Evolutionary conservation across 2,797 vertebrate genomes (phyloP).

Genomic region (Pangasius larnaudii): DNA sequence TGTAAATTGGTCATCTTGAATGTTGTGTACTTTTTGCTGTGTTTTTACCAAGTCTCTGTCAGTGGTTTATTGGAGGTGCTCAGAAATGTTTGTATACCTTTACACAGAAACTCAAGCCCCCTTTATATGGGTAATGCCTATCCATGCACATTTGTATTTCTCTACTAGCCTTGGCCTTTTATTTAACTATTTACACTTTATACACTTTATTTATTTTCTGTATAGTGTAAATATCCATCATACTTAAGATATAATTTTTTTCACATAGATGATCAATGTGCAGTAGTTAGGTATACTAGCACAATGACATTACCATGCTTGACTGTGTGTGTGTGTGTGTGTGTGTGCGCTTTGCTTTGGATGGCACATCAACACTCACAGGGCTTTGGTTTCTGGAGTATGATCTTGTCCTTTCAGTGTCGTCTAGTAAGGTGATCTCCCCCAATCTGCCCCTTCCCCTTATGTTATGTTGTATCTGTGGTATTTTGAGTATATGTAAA

Average conservation of each 20-base stretch:
- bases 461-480: constrained; percentile 67
- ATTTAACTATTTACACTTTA: not conserved
- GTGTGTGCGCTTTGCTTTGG: not conserved
- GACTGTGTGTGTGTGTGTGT: not conserved
- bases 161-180: not conserved
- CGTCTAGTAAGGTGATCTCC: constrained; percentile 73
- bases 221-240: not conserved
- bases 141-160: constrained; percentile 30
- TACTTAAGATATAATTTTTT: not conserved
- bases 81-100: constrained; percentile 73
- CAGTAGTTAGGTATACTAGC: not conserved
- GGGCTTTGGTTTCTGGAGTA: constrained; percentile 74
- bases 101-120: constrained; percentile 74
- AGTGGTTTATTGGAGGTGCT: constrained; percentile 77
- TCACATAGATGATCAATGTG: not conserved
- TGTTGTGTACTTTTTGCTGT: constrained; percentile 80
- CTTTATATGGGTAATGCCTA: constrained; percentile 55
- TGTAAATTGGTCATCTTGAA: constrained; percentile 81
- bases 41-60: constrained; percentile 78
- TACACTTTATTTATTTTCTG: not conserved
- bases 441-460: constrained; percentile 69
- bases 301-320: not conserved
- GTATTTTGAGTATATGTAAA: constrained; percentile 65
- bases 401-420: constrained; percentile 77
- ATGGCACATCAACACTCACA: constrained; percentile 56